Evolutionary conservation across 2,888 invertebrate genomes (phyloP).

Genomic region (Artemia sinica): DNA sequence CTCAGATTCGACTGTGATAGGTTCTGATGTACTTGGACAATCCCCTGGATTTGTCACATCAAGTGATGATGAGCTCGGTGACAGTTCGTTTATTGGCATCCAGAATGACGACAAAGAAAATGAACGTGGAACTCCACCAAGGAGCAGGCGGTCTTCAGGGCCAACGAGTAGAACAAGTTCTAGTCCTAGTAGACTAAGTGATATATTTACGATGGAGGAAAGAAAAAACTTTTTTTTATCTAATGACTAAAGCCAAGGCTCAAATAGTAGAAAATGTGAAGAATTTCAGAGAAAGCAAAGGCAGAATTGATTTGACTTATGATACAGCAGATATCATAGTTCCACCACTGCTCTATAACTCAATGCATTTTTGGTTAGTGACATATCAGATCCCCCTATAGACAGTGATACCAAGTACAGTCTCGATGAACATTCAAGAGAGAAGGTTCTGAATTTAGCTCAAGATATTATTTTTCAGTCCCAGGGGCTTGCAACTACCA

Average conservation of each 20-base stretch:
- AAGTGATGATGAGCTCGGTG: not conserved
- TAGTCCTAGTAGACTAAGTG: not conserved
- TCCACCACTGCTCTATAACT: conserved; percentile 3
- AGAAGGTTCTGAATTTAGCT: conserved; percentile 9
- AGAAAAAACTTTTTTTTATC: conserved; percentile 2
- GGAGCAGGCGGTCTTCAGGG: conserved; percentile 4
- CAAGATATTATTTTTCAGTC: not conserved
- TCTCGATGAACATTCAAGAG: not conserved
- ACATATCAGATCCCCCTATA: conserved; percentile 6
- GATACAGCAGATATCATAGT: not conserved
- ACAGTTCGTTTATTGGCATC: not conserved
- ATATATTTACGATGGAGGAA: not conserved
- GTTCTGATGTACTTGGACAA: not conserved
- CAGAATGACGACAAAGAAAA: too few species aligned
- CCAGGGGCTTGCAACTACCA: not conserved
- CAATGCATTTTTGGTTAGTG: not conserved
- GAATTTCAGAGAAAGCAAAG: conserved; percentile 6
- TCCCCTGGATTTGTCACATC: not conserved
- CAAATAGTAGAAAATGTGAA: not conserved
- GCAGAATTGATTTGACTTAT: conserved; percentile 1
- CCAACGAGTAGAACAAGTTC: not conserved
- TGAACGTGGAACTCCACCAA: not conserved
- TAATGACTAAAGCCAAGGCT: too few species aligned
- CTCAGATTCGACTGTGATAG: not conserved
- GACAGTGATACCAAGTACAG: too few species aligned